A percentile compares a stretch with the other conserved stretches of the same genome.
Evolutionary conservation across 2,888 invertebrate genomes (phyloP).

Genomic region (Drosophila macrospina): DNA sequence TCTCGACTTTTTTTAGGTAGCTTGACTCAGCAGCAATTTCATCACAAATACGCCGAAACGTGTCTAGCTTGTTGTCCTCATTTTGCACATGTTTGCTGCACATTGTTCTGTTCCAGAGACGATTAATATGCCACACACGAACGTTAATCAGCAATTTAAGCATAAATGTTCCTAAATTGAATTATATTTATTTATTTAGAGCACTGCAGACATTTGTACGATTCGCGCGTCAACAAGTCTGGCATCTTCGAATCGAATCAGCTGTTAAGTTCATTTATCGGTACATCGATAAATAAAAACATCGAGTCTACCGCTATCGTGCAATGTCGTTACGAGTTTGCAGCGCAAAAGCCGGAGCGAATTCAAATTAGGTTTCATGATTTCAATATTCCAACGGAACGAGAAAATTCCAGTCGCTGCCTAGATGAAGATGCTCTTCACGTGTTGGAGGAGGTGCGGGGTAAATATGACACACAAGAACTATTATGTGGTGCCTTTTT

Average conservation of each 20-base stretch:
- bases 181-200: conserved; percentile 82
- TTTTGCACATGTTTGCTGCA: conserved; percentile 44
- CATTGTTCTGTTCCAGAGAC: conserved; percentile 42
- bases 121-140: conserved; percentile 14
- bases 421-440: conserved; percentile 82
- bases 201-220: conserved; percentile 91
- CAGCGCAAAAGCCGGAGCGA: conserved; percentile 93
- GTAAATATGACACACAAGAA: conserved; percentile 93
- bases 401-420: conserved; percentile 81
- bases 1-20: conserved; percentile 92
- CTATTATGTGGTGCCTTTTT: conserved; percentile 92
- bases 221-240: conserved; percentile 92
- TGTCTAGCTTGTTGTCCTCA: conserved; percentile 91
- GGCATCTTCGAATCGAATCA: conserved; percentile 94
- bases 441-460: conserved; percentile 92
- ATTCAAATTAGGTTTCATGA: conserved; percentile 84
- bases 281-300: conserved; percentile 37
- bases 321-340: conserved; percentile 95
- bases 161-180: conserved; percentile 42
- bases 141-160: conserved; percentile 24
- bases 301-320: conserved; percentile 86
- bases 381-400: conserved; percentile 83
- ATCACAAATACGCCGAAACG: conserved; percentile 92
- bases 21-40: conserved; percentile 91
- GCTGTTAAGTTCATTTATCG: conserved; percentile 91